These are phyloP conservation scores for Eremophila alpestris DNA, from an alignment of 2,797 vertebrate species.

Conservation along the genomic window DNA sequence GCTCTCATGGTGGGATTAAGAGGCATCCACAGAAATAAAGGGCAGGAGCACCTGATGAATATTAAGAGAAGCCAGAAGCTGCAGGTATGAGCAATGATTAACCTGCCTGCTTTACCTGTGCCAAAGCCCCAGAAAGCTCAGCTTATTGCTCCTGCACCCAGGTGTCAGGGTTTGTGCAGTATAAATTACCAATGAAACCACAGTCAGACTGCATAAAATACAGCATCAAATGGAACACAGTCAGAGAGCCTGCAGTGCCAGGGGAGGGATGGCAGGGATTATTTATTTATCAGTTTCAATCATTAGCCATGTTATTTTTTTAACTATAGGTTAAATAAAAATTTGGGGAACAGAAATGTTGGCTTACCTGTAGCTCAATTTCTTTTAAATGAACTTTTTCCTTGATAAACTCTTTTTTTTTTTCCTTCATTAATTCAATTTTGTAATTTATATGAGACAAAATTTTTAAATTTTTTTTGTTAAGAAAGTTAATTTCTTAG, in stretches of 20 bases:
- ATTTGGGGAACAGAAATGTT: not conserved
- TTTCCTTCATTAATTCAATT: not conserved
- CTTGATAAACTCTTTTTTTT: not conserved
- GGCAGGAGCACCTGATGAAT: conserved; percentile 11
- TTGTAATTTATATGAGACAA: not conserved
- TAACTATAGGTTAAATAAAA: not conserved
- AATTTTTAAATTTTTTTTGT: not conserved
- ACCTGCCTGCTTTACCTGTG: not conserved
- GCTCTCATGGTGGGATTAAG: conserved; percentile 43
- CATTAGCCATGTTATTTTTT: not conserved
- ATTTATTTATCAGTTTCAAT: not conserved
- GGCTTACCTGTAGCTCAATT: not conserved
- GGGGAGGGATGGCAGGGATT: not conserved
- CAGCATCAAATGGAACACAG: not conserved
- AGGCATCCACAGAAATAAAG: conserved; percentile 1
- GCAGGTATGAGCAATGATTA: not conserved
- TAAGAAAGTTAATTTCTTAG: not conserved
- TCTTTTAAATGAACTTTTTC: not conserved
- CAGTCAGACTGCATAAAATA: not conserved
- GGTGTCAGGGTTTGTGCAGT: not conserved
- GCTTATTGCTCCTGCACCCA: not conserved
- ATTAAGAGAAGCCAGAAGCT: not conserved
- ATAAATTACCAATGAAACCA: not conserved
- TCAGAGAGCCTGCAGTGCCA: not conserved
- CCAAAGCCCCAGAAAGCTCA: not conserved